Evolutionary conservation across 2,797 vertebrate genomes (phyloP).

Genomic region (Eremophila alpestris): DNA sequence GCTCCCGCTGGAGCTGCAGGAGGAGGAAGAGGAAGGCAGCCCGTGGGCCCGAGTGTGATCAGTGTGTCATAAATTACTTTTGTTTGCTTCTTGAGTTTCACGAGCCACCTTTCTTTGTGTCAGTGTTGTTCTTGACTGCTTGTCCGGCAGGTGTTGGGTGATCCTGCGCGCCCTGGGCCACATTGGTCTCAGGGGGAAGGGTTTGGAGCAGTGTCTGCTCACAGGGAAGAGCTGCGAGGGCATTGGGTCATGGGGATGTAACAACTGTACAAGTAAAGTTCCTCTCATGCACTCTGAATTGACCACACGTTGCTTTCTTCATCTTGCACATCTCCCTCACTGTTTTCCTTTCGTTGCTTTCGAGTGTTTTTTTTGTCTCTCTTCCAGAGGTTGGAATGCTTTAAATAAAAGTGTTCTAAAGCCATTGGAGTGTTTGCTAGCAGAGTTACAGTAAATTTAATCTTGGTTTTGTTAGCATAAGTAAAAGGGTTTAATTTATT

Average conservation of each 20-base stretch:
- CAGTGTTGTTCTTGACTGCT: conserved; percentile 65
- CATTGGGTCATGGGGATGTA: conserved; percentile 57
- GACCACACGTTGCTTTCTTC: conserved; percentile 68
- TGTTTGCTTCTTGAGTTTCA: conserved; percentile 68
- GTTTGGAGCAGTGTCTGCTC: conserved; percentile 32
- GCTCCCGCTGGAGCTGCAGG: background rate
- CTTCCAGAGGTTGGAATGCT: conserved; percentile 66
- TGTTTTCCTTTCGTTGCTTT: conserved; percentile 34
- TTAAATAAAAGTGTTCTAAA: conserved; percentile 68
- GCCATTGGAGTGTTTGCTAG: conserved; percentile 50
- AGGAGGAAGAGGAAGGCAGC: background rate
- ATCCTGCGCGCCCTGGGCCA: conserved; percentile 56
- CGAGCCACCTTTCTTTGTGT: conserved; percentile 42
- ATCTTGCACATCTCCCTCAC: conserved; percentile 26
- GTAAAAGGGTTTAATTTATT: conserved; percentile 68
- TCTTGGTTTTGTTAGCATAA: conserved; percentile 54
- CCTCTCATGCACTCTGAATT: conserved; percentile 31
- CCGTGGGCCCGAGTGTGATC: conserved; percentile 53
- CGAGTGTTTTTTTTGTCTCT: conserved; percentile 39
- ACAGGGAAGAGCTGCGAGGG: conserved; percentile 45
- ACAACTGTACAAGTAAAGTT: conserved; percentile 39
- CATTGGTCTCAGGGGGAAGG: conserved; percentile 71
- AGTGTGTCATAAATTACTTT: conserved; percentile 60
- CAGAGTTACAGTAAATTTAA: conserved; percentile 53
- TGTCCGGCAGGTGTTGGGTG: conserved; percentile 44